Conservation (phyloP, 2,113 vertebrate genomes). For the Laterallus jamaicensis region DNA sequence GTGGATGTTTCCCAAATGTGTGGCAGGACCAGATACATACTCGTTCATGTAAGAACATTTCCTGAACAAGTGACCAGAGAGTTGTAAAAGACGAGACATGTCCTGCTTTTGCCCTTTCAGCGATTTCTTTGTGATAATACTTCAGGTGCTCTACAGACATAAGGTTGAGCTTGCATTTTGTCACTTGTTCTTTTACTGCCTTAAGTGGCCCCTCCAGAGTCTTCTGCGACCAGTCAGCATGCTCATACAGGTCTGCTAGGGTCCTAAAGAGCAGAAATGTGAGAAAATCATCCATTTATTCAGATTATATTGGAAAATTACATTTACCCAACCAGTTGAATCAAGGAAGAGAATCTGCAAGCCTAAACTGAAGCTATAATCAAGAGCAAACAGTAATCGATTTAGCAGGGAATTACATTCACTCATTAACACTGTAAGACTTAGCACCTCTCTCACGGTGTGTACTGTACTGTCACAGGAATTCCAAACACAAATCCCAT, state of each 20-base stretch:
- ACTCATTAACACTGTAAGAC: neutral
- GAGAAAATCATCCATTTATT: neutral
- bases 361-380: neutral
- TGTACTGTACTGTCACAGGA: neutral
- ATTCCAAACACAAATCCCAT: neutral
- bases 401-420: neutral
- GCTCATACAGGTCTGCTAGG: constrained; percentile 77
- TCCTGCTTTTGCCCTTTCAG: constrained; percentile 61
- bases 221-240: constrained; percentile 82
- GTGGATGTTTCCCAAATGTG: neutral
- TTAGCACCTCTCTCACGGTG: neutral
- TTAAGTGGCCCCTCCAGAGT: constrained; percentile 68
- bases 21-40: constrained; percentile 56
- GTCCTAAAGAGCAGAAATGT: constrained; percentile 72
- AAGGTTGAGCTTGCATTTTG: constrained; percentile 71
- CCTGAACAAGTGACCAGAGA: constrained; percentile 79
- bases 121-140: constrained; percentile 66
- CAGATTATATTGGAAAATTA: neutral
- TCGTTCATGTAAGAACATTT: constrained; percentile 77
- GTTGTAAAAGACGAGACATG: constrained; percentile 69
- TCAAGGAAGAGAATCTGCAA: neutral
- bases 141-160: constrained; percentile 69
- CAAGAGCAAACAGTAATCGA: neutral
- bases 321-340: neutral
- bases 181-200: constrained; percentile 73